phyloP scores from a whole-genome alignment of 2,797 vertebrate genomes.

The Crenuchus spilurus region DNA sequence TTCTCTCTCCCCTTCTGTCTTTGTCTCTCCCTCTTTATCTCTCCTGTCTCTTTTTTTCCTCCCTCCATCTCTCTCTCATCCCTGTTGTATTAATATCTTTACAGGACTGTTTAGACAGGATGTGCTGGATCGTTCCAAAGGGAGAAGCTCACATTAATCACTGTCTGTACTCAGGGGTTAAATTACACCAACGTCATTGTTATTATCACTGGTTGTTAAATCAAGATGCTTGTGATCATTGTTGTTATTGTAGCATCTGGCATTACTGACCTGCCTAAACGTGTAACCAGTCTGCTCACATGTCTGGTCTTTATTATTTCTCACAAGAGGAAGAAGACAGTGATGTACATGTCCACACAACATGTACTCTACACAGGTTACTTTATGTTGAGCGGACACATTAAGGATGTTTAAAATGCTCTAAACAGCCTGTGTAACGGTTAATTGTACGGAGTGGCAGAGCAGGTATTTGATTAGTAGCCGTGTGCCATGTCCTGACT shows the following conservation, averaged over 20 bases:
- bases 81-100: constrained; percentile 44
- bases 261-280: not conserved
- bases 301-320: not conserved
- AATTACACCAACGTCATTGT: constrained; percentile 56
- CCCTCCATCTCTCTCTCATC: constrained; percentile 30
- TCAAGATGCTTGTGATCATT: constrained; percentile 71
- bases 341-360: no score
- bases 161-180: constrained; percentile 57
- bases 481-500: constrained; percentile 6
- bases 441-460: no score
- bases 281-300: not conserved
- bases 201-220: constrained; percentile 43
- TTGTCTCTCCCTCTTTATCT: constrained; percentile 19
- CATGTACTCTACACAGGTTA: no score
- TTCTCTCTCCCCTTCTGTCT: no score
- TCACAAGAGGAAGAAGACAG: no score
- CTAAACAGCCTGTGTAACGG: no score
- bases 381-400: no score
- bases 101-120: constrained; percentile 56
- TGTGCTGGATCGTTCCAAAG: constrained; percentile 56
- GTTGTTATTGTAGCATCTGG: not conserved
- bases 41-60: not conserved
- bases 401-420: no score
- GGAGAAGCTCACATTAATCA: constrained; percentile 64
- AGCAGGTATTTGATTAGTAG: constrained; percentile 11